These are phyloP conservation scores for Auanema freiburgensis DNA, from an alignment of 2,888 invertebrate genomes.

Conservation along the genomic window DNA sequence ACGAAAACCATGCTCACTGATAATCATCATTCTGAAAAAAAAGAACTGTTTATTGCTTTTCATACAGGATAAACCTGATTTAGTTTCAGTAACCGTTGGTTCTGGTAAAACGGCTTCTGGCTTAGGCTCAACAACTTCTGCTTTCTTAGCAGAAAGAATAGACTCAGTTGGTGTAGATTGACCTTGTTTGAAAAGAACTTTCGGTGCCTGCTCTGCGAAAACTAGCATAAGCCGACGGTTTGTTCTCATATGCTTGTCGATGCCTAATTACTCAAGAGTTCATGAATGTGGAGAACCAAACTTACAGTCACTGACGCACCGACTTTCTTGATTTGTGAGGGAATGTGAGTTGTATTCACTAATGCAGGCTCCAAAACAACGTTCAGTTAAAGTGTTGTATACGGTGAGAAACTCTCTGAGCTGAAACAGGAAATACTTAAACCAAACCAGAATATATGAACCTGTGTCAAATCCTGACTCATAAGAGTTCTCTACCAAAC, in stretches of 20 bases:
- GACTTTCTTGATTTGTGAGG: slow-evolving; percentile 38
- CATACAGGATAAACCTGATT: not conserved
- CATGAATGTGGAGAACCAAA: slow-evolving; percentile 11
- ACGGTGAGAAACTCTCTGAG: slow-evolving; percentile 59
- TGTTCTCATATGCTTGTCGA: slow-evolving; percentile 60
- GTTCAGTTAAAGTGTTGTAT: slow-evolving; percentile 60
- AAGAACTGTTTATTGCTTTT: not conserved
- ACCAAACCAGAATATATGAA: not conserved
- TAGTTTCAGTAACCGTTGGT: not conserved
- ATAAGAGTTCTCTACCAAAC: too few relatives aligned
- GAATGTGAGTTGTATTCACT: slow-evolving; percentile 49
- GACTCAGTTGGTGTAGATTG: slow-evolving; percentile 35
- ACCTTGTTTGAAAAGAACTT: slow-evolving; percentile 52
- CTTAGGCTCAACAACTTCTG: slow-evolving; percentile 12
- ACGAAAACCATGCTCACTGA: slow-evolving; percentile 57
- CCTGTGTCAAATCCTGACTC: not conserved
- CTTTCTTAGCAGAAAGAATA: slow-evolving; percentile 18
- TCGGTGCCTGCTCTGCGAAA: slow-evolving; percentile 58
- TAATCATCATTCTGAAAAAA: slow-evolving; percentile 36
- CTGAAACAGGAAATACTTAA: slow-evolving; percentile 31
- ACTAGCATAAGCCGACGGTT: slow-evolving; percentile 59
- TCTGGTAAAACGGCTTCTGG: slow-evolving; percentile 2
- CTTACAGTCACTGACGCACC: slow-evolving; percentile 50
- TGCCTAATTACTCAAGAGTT: slow-evolving; percentile 43
- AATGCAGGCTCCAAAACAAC: slow-evolving; percentile 56